These are phyloP conservation scores for Chloropsis cyanopogon DNA, from an alignment of 2,113 vertebrate species.

Conservation along the genomic window DNA sequence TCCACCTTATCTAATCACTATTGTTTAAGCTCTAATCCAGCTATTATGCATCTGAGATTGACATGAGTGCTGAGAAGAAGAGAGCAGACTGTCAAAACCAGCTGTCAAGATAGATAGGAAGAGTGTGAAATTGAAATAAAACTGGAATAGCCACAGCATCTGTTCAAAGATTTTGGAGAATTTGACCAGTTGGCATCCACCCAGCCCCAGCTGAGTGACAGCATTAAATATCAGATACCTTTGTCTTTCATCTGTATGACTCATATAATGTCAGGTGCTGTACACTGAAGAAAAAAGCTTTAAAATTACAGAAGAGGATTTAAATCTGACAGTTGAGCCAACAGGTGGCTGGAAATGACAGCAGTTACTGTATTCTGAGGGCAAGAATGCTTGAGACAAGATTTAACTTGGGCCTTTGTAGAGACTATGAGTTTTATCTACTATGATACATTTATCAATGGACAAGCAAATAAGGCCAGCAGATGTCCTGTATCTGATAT, in stretches of 20 bases:
- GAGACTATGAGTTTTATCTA: neutral
- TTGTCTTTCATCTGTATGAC: constrained; percentile 15
- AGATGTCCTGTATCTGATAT: neutral
- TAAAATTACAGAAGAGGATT: constrained; percentile 28
- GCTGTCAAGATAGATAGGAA: constrained; percentile 49
- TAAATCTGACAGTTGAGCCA: constrained; percentile 17
- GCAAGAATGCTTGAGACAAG: neutral
- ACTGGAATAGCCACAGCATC: constrained; percentile 52
- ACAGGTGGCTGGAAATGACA: neutral
- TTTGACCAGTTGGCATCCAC: constrained; percentile 26
- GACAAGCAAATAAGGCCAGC: neutral
- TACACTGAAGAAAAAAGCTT: constrained; percentile 17
- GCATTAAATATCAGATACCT: constrained; percentile 31
- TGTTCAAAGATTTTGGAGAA: constrained; percentile 48
- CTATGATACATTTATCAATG: neutral
- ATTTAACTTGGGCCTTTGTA: neutral
- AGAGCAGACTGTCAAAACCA: constrained; percentile 53
- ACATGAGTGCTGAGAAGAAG: constrained; percentile 49
- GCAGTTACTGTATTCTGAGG: neutral
- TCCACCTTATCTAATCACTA: constrained; percentile 52
- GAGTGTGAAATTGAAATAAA: constrained; percentile 63
- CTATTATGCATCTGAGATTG: constrained; percentile 48
- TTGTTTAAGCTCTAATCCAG: constrained; percentile 64
- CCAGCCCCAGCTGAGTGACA: constrained; percentile 17
- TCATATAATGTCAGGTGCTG: neutral